phyloP scores from a whole-genome alignment of 2,888 invertebrate species.

The Trisateles emortualis region DNA sequence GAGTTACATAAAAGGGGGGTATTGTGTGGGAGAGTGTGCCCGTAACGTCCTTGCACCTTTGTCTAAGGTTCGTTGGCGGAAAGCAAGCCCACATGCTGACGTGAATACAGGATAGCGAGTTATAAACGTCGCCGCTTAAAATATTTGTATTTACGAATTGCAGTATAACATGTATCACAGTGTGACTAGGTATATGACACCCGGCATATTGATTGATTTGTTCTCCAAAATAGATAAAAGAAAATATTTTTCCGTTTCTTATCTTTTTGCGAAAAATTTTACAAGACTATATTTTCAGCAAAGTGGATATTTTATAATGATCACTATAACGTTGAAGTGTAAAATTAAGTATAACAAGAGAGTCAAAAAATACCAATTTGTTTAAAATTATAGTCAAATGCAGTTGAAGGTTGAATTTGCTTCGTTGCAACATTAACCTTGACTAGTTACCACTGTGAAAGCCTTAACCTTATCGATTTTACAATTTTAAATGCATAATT shows the following conservation, averaged over 20 bases:
- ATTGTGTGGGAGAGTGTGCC: slow-evolving; percentile 58
- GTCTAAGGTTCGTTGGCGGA: slow-evolving; percentile 48
- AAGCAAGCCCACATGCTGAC: slow-evolving; percentile 5
- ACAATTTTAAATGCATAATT: background rate
- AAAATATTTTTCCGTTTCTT: no score
- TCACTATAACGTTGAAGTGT: no score
- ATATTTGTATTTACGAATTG: no score
- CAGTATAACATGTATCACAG: no score
- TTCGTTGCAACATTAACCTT: background rate
- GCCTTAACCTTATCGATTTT: slow-evolving; percentile 17
- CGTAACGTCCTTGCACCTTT: slow-evolving; percentile 75
- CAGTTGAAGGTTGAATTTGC: background rate
- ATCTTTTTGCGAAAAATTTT: no score
- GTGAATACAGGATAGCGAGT: slow-evolving; percentile 6
- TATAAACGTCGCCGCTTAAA: background rate
- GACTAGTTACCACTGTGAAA: background rate
- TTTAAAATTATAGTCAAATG: background rate
- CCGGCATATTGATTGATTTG: no score
- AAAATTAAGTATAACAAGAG: no score
- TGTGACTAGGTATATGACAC: no score
- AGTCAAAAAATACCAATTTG: no score
- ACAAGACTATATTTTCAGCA: no score
- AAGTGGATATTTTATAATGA: no score
- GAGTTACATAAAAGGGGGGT: slow-evolving; percentile 12
- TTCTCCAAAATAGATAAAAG: no score